Evolutionary conservation across 2,888 invertebrate species (phyloP).

Genomic region (Unio pictorum): DNA sequence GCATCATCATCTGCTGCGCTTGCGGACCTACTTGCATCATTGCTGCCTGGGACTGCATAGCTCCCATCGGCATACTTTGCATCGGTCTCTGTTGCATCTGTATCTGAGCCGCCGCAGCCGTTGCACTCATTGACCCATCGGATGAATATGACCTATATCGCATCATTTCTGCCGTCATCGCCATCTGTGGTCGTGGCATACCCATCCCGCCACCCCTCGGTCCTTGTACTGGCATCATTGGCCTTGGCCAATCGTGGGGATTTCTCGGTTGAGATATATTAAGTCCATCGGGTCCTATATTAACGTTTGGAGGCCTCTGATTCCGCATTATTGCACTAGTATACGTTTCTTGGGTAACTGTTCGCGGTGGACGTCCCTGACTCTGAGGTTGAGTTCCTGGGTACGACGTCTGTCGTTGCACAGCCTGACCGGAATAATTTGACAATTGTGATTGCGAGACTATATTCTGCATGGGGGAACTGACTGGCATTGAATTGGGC

Average conservation of each 20-base stretch:
- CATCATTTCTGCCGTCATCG: conserved; percentile 55
- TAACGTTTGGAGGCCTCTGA: conserved; percentile 78
- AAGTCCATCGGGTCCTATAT: conserved; percentile 75
- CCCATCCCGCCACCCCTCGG: conserved; percentile 33
- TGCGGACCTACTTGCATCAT: conserved; percentile 46
- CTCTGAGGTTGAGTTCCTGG: conserved; percentile 38
- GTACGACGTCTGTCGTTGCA: conserved; percentile 51
- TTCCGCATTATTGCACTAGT: conserved; percentile 68
- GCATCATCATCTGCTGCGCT: conserved; percentile 52
- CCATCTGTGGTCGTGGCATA: conserved; percentile 15
- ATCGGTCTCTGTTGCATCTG: conserved; percentile 54
- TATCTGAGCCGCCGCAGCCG: conserved; percentile 43
- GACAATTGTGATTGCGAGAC: conserved; percentile 31
- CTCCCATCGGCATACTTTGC: conserved; percentile 36
- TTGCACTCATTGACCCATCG: conserved; percentile 26
- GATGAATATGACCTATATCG: conserved; percentile 72
- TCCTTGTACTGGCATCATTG: conserved; percentile 71
- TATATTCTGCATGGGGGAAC: conserved; percentile 17
- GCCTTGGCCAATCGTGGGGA: conserved; percentile 73
- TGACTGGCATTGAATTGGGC: conserved; percentile 5
- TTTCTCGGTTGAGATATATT: conserved; percentile 72
- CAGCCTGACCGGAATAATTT: conserved; percentile 36
- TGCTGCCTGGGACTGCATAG: conserved; percentile 45
- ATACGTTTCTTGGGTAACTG: conserved; percentile 45
- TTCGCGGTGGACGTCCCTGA: conserved; percentile 33